Percentiles rank a stretch among this genome's conserved stretches.
These are phyloP conservation scores for Callinectes sapidus DNA, from an alignment of 2,888 invertebrate genomes.

Conservation along the genomic window DNA sequence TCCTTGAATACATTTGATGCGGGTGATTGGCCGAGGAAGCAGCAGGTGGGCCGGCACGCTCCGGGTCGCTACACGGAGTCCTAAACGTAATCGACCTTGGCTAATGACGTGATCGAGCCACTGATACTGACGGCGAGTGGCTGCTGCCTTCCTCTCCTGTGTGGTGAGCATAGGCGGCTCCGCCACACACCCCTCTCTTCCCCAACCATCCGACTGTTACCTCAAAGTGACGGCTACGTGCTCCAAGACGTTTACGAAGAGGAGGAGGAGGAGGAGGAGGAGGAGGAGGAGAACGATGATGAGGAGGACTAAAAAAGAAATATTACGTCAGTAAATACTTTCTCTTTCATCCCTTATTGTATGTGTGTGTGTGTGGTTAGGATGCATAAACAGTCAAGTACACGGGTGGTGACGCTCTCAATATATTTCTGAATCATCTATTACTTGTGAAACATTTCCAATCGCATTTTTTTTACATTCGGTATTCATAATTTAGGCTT, in stretches of 20 bases:
- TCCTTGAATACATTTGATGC: slow-evolving; percentile 6
- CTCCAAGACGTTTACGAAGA: not conserved
- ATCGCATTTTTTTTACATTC: too few relatives aligned
- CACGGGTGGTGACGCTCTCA: too few relatives aligned
- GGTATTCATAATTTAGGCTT: too few relatives aligned
- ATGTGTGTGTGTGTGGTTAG: too few relatives aligned
- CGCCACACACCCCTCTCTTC: not conserved
- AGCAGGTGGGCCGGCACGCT: not conserved
- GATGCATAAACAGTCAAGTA: too few relatives aligned
- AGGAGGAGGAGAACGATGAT: too few relatives aligned
- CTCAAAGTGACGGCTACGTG: not conserved
- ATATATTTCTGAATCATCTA: too few relatives aligned
- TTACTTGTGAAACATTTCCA: too few relatives aligned
- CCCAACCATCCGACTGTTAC: not conserved
- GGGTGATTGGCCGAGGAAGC: not conserved
- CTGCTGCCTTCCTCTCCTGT: not conserved
- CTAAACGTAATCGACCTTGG: slow-evolving; percentile 14
- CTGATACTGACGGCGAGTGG: not conserved
- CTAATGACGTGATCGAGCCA: not conserved
- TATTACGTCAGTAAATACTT: too few relatives aligned
- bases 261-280: not conserved
- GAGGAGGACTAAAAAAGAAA: too few relatives aligned
- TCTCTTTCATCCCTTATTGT: too few relatives aligned
- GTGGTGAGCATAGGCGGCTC: not conserved
- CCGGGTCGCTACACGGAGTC: not conserved